Evolutionary conservation across 2,113 vertebrate genomes (phyloP).

Genomic region (Ranitomeya imitator): DNA sequence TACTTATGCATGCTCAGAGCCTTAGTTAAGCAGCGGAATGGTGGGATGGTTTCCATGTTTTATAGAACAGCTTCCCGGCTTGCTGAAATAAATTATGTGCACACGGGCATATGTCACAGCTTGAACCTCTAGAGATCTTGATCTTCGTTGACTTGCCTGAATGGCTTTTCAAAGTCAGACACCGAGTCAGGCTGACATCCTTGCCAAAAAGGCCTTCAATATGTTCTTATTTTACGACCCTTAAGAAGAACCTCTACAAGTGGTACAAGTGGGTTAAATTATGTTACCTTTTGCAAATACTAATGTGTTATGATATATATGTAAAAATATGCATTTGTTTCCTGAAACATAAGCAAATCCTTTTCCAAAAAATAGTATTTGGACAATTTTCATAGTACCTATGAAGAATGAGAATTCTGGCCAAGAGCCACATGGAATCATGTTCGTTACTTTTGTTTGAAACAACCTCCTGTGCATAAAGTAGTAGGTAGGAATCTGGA

Average conservation of each 20-base stretch:
- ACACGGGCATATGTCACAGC: constrained; percentile 2
- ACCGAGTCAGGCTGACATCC: not conserved
- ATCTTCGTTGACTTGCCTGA: not conserved
- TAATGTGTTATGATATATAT: not conserved
- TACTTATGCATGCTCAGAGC: not conserved
- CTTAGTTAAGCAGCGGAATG: not conserved
- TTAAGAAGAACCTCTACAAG: not conserved
- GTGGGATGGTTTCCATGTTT: not conserved
- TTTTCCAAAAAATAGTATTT: not conserved
- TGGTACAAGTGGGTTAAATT: not conserved
- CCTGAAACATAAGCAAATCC: not conserved
- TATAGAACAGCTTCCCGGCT: not conserved
- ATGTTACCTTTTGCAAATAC: not conserved
- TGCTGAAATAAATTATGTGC: constrained; percentile 20
- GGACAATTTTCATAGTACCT: not conserved
- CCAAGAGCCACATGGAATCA: too few species aligned
- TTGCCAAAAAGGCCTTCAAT: constrained; percentile 18
- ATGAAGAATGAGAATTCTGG: too few species aligned
- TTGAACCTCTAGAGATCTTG: constrained; percentile 33
- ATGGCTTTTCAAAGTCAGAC: constrained; percentile 1
- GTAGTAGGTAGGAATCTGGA: too few species aligned
- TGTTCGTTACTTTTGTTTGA: too few species aligned
- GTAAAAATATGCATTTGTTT: not conserved
- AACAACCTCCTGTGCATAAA: too few species aligned
- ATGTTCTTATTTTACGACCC: constrained; percentile 1